Evolutionary conservation across 2,797 vertebrate species (phyloP).

Genomic region (Thaleichthys pacificus): DNA sequence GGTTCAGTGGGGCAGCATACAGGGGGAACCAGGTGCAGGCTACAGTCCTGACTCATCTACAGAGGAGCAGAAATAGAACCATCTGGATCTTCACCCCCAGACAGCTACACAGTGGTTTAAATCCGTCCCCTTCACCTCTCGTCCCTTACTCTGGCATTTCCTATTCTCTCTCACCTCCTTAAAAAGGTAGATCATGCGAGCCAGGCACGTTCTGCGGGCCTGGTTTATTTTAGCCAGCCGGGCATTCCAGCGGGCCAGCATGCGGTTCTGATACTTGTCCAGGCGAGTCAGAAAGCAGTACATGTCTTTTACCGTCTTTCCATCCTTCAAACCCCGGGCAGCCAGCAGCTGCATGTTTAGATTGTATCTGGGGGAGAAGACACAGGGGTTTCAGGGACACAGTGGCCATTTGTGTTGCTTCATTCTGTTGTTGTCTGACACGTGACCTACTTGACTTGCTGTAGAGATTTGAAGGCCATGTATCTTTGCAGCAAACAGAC

Average conservation of each 20-base stretch:
- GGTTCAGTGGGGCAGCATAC: neutral
- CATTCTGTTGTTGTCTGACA: too few species aligned
- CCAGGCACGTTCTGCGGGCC: conserved; percentile 42
- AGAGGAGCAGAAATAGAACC: neutral
- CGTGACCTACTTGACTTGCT: conserved; percentile 16
- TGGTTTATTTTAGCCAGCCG: conserved; percentile 49
- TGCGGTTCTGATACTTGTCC: conserved; percentile 50
- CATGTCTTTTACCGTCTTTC: conserved; percentile 42
- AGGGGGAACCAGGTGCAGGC: neutral
- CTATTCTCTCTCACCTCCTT: conserved; percentile 47
- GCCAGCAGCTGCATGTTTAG: conserved; percentile 45
- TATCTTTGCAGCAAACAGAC: conserved; percentile 57
- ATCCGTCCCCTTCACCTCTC: neutral
- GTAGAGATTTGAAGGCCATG: conserved; percentile 21
- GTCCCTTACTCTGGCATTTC: neutral
- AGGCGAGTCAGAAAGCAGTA: conserved; percentile 50
- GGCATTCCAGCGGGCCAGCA: conserved; percentile 42
- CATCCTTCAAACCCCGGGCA: conserved; percentile 52
- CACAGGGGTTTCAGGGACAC: too few species aligned
- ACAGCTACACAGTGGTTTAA: neutral
- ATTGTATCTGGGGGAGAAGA: conserved; percentile 16
- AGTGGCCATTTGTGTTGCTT: too few species aligned
- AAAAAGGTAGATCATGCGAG: conserved; percentile 53
- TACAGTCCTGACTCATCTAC: conserved; percentile 8
- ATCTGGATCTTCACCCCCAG: neutral